Base-by-base conservation (phyloP, 2,113 vertebrate species). In the Thamnaconus septentrionalis region DNA sequence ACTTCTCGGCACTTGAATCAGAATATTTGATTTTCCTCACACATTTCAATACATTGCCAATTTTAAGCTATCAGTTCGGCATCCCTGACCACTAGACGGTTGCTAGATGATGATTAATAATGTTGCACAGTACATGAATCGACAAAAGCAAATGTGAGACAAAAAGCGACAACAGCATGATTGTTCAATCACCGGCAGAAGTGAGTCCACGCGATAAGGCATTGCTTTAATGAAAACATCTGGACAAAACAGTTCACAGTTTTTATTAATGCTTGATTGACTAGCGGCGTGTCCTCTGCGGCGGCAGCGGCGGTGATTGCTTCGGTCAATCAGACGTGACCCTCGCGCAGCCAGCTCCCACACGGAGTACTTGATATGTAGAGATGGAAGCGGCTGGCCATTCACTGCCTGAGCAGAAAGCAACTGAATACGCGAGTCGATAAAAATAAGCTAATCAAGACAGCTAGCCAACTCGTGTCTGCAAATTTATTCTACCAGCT, bases 161-260 rank as follows among this genome's bases (percentile, higher is more conserved):
- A 3, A 50, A 44, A 42, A 3, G n/a, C 18, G 49, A 75, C 48
- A 63, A 62, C 79, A 75, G 67, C 69, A 45, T 47, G 71, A 67
- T 64, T 69, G 68, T 71, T 73, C 65, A 77, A 42, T 75, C 79
- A 79, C 71, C 73, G 74, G 81, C 71, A 66, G 56, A 66, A 71
- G 72, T 74, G 74, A 68, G 62, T 79, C 72, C 48, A 68, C 67
- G 81, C 76, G 57, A 74, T 91, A 89, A 91, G 89, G 88, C 88
- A 88, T 89, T 84, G 79, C 77, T 87, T 31, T 76, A 76, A 82
- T 81, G 78, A 78, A 62, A 84, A 85, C 66, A 69, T 72, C 67
- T 57, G 62, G 69, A 83, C 18, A 69, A 78, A 77, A 83, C 79
- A 53, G 61, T 71, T 87, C 82, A 90, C 85, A 90, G 89, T 90